Conservation (phyloP, 1,140 invertebrate genomes). For the Drosophila lacertosa region DNA sequence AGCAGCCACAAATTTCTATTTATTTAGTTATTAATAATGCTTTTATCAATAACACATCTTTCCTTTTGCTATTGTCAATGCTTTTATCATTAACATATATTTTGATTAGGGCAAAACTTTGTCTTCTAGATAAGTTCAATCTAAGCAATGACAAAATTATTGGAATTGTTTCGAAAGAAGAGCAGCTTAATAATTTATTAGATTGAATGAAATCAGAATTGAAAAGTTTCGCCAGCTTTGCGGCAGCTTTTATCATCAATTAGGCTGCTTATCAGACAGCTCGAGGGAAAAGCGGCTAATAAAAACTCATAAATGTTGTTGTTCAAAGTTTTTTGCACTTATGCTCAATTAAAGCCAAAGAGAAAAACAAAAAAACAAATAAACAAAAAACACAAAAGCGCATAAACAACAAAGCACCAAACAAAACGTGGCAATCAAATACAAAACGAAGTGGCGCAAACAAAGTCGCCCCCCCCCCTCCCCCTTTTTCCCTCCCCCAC, state of each 20-base stretch:
- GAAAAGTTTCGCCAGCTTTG: not conserved
- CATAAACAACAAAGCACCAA: not conserved
- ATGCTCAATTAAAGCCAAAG: constrained; percentile 20
- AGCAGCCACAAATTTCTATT: too few relatives aligned
- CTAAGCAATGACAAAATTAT: not conserved
- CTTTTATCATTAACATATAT: too few relatives aligned
- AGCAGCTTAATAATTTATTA: not conserved
- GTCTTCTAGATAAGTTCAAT: too few relatives aligned
- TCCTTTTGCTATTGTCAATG: too few relatives aligned
- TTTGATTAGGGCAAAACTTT: too few relatives aligned
- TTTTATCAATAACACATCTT: too few relatives aligned
- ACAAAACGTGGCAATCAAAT: constrained; percentile 48
- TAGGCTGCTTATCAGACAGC: not conserved
- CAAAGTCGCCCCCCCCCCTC: constrained; percentile 6
- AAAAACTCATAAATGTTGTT: constrained; percentile 21
- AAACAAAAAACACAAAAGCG: not conserved
- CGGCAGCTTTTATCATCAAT: not conserved
- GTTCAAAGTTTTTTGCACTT: constrained; percentile 8
- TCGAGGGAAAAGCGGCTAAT: not conserved
- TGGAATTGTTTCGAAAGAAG: not conserved
- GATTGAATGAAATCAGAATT: not conserved
- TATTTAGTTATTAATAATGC: too few relatives aligned
- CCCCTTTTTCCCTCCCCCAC: too few relatives aligned
- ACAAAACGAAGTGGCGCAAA: constrained; percentile 22
- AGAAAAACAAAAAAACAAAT: not conserved